Base-by-base conservation (phyloP, 2,888 invertebrate genomes). In the Atherix ibis region DNA sequence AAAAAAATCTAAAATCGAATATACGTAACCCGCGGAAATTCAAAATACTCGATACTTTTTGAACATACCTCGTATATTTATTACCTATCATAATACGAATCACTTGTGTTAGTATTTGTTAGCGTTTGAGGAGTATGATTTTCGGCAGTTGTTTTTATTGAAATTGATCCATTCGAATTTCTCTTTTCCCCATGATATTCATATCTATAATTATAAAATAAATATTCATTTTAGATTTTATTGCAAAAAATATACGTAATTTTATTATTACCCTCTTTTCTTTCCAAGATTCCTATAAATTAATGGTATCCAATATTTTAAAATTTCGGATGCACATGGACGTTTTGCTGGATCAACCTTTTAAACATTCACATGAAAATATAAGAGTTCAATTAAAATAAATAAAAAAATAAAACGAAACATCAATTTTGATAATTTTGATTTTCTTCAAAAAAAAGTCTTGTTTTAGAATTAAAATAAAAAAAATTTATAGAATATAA, bases 311-410 rank as follows among this genome's bases (percentile, higher is more conserved):
- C 64, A 61, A 27, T 58, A 57, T 34, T 70, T 64, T 34, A 70
- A 52, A 4, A 76, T 65, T 46, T 73, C 68, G 19, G 62, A 58
- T 1, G 78, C 74, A 2, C 71, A 66, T 0, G 79, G 79, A 35
- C 80, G 54, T 16, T 64, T 56, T 16, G 63, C 56, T 1, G 74
- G 70, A 44, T 77, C 70, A 42, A 66, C 65, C 50, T 73, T 66
- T n/a, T n/a, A n/a, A n/a, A n/a, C n/a, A n/a, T n/a, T n/a, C n/a
- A n/a, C n/a, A n/a, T n/a, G n/a, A n/a, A n/a, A n/a, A n/a, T n/a
- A n/a, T 24, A 76, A 53, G 15, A n/a, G n/a, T n/a, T n/a, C n/a
- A 15, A 5, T 32, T 12, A 30, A 18, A 2, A 18, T 25, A 12
- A 4, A 19, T 35, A 17, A 27, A 31, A 12, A 6, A 4, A 19